Evolutionary conservation across 2,113 vertebrate species (phyloP), one percentile per base, ranked within the genome.

Genomic region (Semnornis frantzii): DNA sequence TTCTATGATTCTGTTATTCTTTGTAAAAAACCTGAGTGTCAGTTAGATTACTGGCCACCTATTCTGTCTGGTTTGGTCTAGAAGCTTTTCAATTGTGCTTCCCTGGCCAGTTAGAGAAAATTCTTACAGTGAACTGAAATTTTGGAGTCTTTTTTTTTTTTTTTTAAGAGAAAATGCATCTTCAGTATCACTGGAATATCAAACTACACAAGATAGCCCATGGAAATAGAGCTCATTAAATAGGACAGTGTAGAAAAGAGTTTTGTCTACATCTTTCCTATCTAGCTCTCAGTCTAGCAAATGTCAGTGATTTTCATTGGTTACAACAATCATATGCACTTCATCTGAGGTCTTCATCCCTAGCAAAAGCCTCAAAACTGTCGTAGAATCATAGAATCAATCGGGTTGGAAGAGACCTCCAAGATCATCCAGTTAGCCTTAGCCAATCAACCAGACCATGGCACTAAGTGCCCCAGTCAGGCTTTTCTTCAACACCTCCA

Each of bases 261-360:
- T 59, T 86, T 68, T 72, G 34, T 21, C 31, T 82, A 31, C 2
- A 8, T 15, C 7, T 57, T 85, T 84, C 37, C 65, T 46, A 17
- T 48, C 46, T 65, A 66, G 6, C 4, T 85, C 10, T 88, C 14
- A 14, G 17, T 54, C 34, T 82, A 68, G 23, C 16, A 71, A 54
- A 21, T 71, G 63, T n/a, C 34, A 58, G 8, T 24, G 4, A 1
- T 0, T 9, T 65, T 58, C 5, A 2, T 9, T 30, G 7, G 16
- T n/a, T 79, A 17, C 13, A 78, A 80, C 75, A 52, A n/a, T 0
- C 0, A 3, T 34, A 27, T 8, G 54, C 15, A 69, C 8, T 72
- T 55, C 9, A 34, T 34, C 46, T 55, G 42, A 63, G 9, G 16
- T 42, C 58, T 34, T 74, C 18, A 37, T 24, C 28, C 59, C 11